Conservation (phyloP, 2,888 invertebrate genomes). For the Tetramorium bicarinatum region DNA sequence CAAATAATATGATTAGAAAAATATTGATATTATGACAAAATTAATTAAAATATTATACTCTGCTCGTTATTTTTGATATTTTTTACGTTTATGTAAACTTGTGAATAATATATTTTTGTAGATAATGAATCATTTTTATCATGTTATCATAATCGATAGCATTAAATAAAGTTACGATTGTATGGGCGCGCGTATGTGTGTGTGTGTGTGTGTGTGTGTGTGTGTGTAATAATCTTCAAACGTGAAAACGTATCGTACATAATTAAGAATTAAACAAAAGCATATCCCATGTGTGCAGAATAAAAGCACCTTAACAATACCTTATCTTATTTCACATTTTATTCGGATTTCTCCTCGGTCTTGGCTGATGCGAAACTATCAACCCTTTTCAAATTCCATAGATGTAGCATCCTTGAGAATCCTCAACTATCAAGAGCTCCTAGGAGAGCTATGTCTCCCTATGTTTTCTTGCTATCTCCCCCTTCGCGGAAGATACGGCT, state of each 20-base stretch:
- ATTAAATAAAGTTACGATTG: background rate
- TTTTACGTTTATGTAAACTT: background rate
- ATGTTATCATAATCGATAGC: background rate
- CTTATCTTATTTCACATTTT: conserved; percentile 20
- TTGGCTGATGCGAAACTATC: conserved; percentile 35
- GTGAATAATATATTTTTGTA: background rate
- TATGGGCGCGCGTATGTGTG: too few relatives aligned
- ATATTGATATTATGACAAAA: background rate
- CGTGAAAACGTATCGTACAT: background rate
- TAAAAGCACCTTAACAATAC: conserved; percentile 3
- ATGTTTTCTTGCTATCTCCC: conserved; percentile 1
- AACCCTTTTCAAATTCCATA: conserved; percentile 36
- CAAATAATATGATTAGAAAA: background rate
- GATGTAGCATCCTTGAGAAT: conserved; percentile 24
- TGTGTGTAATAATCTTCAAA: background rate
- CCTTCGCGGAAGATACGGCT: conserved; percentile 60
- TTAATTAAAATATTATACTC: background rate
- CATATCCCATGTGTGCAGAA: background rate
- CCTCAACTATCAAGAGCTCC: conserved; percentile 54
- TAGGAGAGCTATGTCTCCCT: conserved; percentile 41
- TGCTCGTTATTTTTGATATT: background rate
- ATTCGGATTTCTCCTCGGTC: background rate
- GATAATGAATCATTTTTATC: background rate
- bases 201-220: too few relatives aligned
- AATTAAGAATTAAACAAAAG: background rate